Conservation (phyloP, 2,888 invertebrate genomes). For the Ecdyonurus torrentis region DNA sequence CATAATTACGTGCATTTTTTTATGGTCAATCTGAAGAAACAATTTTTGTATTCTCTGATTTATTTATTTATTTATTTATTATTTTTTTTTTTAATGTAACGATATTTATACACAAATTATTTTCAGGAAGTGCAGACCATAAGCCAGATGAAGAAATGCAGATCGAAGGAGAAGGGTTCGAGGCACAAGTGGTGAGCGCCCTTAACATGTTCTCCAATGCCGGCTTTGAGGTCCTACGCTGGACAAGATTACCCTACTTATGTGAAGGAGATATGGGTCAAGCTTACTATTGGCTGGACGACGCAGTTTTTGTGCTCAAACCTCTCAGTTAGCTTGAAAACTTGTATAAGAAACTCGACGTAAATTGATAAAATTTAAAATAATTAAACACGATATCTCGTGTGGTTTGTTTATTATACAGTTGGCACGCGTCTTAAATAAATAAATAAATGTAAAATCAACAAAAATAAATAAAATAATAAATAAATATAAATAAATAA, state of each 20-base stretch:
- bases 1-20: too few species aligned
- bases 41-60: background rate
- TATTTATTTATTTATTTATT: background rate
- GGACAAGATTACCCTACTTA: conserved; percentile 86
- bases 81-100: conserved; percentile 3
- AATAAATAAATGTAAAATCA: too few species aligned
- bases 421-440: too few species aligned
- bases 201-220: conserved; percentile 41
- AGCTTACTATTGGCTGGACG: conserved; percentile 81
- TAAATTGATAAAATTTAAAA: too few species aligned
- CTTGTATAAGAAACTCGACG: too few species aligned
- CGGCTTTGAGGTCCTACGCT: conserved; percentile 60
- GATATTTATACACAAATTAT: too few species aligned
- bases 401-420: too few species aligned
- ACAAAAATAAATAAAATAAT: too few species aligned
- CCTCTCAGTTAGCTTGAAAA: conserved; percentile 19
- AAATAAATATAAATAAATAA: too few species aligned
- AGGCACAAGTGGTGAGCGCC: conserved; percentile 59
- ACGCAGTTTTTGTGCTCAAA: conserved; percentile 70
- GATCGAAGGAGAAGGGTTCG: conserved; percentile 48
- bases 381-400: too few species aligned
- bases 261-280: conserved; percentile 92
- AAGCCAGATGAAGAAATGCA: conserved; percentile 51
- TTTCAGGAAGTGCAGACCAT: conserved; percentile 45
- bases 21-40: too few species aligned